Base-by-base conservation (phyloP, 2,888 invertebrate species). In the Timema cristinae region DNA sequence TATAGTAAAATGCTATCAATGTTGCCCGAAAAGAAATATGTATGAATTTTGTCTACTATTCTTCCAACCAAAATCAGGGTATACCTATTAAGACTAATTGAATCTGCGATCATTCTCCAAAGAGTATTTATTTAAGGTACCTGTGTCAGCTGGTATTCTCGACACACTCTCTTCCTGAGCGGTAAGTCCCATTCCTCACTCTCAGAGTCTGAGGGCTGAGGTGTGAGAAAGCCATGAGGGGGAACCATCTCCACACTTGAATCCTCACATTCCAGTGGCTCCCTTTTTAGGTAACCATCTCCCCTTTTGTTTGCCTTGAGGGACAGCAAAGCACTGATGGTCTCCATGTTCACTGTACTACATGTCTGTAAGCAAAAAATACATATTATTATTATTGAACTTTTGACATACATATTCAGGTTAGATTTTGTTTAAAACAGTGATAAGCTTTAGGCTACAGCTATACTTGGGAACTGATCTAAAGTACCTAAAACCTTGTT, bases 131-230 rank as follows among this genome's bases (percentile, higher is more conserved):
- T 32, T 32, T 32, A 32, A 32, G 4, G 32, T 32, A 83, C 83
- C 80, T 82, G 81, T 75, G 85, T 85, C 77, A 88, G 81, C 79
- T 88, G 88, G 78, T 85, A 84, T 48, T 63, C 32, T 15, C 63
- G 32, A 75, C 81, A 81, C 50, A 78, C 78, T 76, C 82, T 79
- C 81, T 87, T 86, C 73, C 82, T 81, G 32, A 84, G 83, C 50
- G 85, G 84, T 78, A 83, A 74, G 80, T 87, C 87, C 13, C 52
- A 68, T 77, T 90, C 86, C 80, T 81, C 77, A 73, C 83, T 81
- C 83, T 94, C 94, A 0, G 92, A 92, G 81, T 95, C 94, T 0
- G 94, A 94, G 32, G 93, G 91, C 81, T 94, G 93, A 0, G 94
- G 94, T 5, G 94, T 94, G 71, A 92, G 87, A 77, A 85, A 82